Evolutionary conservation across 2,888 invertebrate genomes (phyloP), one percentile per base, ranked within the genome.

Genomic region (Chymomyza fuscimana): DNA sequence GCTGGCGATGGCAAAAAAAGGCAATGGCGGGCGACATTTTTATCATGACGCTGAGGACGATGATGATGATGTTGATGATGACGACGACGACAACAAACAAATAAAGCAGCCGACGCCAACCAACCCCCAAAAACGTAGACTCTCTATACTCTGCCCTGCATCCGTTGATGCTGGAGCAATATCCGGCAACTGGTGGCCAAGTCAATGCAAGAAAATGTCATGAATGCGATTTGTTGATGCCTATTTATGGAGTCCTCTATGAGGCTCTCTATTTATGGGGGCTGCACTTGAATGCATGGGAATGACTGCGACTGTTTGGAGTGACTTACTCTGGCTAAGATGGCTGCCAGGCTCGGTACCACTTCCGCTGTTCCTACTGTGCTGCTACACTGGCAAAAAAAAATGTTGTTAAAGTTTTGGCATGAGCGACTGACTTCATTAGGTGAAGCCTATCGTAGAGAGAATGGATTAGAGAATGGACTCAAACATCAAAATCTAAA

Each of bases 151-250:
- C 40, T 4, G 12, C 40, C 10, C 12, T 32, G 32, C 32, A 32
- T 12, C 40, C 40, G 40, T 46, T 10, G 0, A 12, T 2, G 10
- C 40, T 12, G 40, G 12, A 12, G n/a, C 56, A 16, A 29, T 25
- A 36, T 59, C 25, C 40, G 51, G 65, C 72, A 78, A 80, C 70
- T 79, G 74, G 80, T 74, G 76, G 81, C 79, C 68, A 72, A 81
- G 85, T 79, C 85, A 87, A 80, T 83, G 86, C 74, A 87, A 86
- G 87, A 87, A 83, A 83, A 83, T 83, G 83, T 85, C 87, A 80
- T 83, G 83, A 87, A 87, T 87, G 74, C 86, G 86, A 82, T 85
- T 83, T 82, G 87, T 72, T 72, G 70, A 36, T 29, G 60, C 6
- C 60, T 29, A 12, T 4, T 15, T 19, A 25, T 25, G 52, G 40